These are phyloP conservation scores for Scaptomyza reducta DNA, from an alignment of 2,888 invertebrate species.

Conservation along the genomic window DNA sequence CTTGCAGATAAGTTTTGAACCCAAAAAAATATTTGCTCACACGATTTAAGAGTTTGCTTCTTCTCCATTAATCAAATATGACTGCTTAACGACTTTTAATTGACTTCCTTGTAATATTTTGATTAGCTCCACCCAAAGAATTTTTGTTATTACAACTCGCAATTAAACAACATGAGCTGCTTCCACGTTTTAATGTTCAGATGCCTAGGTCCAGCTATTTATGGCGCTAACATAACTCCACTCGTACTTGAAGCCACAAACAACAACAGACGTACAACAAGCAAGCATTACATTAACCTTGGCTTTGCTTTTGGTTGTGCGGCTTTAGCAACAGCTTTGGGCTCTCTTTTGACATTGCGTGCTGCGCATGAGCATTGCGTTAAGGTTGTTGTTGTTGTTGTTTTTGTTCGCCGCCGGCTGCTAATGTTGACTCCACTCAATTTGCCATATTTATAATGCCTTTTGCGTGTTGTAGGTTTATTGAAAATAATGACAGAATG, in stretches of 20 bases:
- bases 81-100: conserved; percentile 22
- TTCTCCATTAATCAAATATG: conserved; percentile 21
- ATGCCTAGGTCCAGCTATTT: conserved; percentile 48
- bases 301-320: conserved; percentile 56
- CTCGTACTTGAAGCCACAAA: conserved; percentile 40
- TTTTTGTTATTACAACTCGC: conserved; percentile 57
- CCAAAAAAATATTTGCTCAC: not conserved
- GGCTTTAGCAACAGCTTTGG: conserved; percentile 33
- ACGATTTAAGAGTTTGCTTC: conserved; percentile 5
- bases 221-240: conserved; percentile 60
- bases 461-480: conserved; percentile 62
- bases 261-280: conserved; percentile 25
- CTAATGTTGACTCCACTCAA: conserved; percentile 62
- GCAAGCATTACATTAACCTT: conserved; percentile 54
- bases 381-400: conserved; percentile 25
- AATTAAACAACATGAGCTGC: conserved; percentile 47
- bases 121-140: conserved; percentile 46
- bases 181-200: conserved; percentile 29
- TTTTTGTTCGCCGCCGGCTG: conserved; percentile 48
- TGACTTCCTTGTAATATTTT: conserved; percentile 40
- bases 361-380: conserved; percentile 74
- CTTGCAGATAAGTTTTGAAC: not conserved
- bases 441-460: conserved; percentile 73
- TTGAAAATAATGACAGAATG: conserved; percentile 63
- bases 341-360: conserved; percentile 72